Base-by-base conservation (phyloP, 2,113 vertebrate species). In the Sturnira hondurensis region DNA sequence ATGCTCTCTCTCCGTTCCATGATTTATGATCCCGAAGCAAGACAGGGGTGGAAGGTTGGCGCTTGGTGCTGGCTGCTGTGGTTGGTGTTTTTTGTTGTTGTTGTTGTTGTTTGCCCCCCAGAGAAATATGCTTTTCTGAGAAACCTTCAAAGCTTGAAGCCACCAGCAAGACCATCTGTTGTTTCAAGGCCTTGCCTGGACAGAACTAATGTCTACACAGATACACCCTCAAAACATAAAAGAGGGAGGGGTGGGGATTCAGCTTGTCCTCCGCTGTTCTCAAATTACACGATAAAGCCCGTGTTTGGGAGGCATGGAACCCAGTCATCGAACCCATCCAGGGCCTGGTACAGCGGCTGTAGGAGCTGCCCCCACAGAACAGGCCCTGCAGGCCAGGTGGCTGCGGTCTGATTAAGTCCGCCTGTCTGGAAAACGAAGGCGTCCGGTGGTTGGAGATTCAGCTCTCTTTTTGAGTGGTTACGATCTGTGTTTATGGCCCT, bases 21-120 rank as follows among this genome's bases (percentile, higher is more conserved):
- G 98, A 98, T 98, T 98, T 98, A 98, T 98, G 97, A 97, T 98
- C 98, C 98, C 96, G 95, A 97, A 97, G 96, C 95, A 83, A 97
- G 96, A 97, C 97, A 98, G 96, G 98, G 97, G 89, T 85, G 97
- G 98, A 96, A 94, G 97, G 94, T 87, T 16, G n/a, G 45, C 17
- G 0, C 0, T 2, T 24, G 70, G 65, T n/a, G 43, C 61, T 56
- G 67, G 26, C 4, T 19, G 70, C 36, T 67, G 54, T 7, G 58
- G 3, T 77, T 58, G n/a, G 45, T 65, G 13, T 36, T 10, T 9
- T 15, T 56, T 65, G 14, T 20, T 50, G 50, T 5, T 36, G 33
- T 7, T 1, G 2, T 58, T 58, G 52, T 43, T 86, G 68, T 82
- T 3, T 43, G 43, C 43, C 43, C 8, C 43, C 43, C 43, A 43